phyloP scores from a whole-genome alignment of 2,113 vertebrate genomes.

The Osmerus mordax region DNA sequence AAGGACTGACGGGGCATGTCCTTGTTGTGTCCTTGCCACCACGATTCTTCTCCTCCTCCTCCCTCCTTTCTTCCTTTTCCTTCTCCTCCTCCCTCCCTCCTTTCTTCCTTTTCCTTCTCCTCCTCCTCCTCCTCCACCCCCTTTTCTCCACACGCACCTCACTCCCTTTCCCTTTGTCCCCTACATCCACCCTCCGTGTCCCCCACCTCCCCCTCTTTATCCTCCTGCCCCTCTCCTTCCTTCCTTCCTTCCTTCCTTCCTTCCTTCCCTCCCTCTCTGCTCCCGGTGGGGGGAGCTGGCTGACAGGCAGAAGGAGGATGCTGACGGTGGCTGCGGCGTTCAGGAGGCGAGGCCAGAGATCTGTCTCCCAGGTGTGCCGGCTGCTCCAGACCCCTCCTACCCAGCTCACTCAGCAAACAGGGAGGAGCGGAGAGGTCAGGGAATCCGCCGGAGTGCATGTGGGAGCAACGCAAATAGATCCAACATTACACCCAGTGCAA shows the following conservation, averaged over 20 bases:
- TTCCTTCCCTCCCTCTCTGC: background rate
- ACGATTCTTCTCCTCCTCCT: background rate
- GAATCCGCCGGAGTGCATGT: too few relatives aligned
- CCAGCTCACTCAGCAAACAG: background rate
- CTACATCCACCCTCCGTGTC: background rate
- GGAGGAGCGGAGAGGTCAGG: background rate
- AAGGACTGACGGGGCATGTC: background rate
- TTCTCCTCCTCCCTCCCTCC: background rate
- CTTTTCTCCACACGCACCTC: background rate
- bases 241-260: background rate
- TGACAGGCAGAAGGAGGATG: background rate
- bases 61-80: background rate
- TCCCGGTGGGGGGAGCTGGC: background rate
- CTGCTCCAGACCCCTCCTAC: background rate
- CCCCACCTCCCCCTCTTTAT: background rate
- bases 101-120: background rate
- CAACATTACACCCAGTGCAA: too few relatives aligned
- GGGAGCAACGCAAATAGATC: background rate
- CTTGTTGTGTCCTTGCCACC: background rate
- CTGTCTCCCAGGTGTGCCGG: background rate
- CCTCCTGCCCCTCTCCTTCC: background rate
- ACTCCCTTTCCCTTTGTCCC: background rate
- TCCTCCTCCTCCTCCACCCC: background rate
- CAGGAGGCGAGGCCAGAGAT: background rate
- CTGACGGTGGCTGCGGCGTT: background rate